Base-by-base conservation (phyloP, 2,888 invertebrate species). In the Tiliacea citrago region DNA sequence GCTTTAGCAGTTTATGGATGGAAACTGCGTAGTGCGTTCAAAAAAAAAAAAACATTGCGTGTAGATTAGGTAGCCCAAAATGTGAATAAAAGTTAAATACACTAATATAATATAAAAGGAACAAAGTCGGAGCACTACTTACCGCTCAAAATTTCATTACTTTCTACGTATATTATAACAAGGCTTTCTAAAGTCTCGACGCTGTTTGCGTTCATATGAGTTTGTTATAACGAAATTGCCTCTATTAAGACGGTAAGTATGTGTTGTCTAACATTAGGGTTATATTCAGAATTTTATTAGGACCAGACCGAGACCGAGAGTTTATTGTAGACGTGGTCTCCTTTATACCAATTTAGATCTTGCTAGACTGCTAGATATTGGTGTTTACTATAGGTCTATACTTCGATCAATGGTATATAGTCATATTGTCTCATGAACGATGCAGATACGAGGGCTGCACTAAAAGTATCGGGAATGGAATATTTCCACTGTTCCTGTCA, bases 181-280 rank as follows among this genome's bases (percentile, higher is more conserved):
- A 79, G 81, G 83, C 79, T 83, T 81, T 81, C 81, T 81, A 83
- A 83, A 83, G 83, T 62, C 82, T 81, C 74, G 58, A 62, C 79
- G 61, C 35, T 81, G 79, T 81, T 83, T 83, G 83, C 69, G 69
- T 79, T 67, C 69, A 75, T 83, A 83, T 79, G 81, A 81, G 81
- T 79, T 83, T 81, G 83, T 81, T 81, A 79, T 74, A 63, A 74
- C 83, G 58, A 81, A 79, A 83, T 79, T 83, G 83, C 83, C 79
- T 74, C 69, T 74, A 82, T 82, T 78, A 79, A 83, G 66, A 76
- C 76, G 47, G 51, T 68, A 78, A 55, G 82, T 82, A 72, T 68
- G 68, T 79, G 68, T 83, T 69, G 47, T 74, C 60, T 83, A 73
- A 83, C 58, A 69, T 69, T 66, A 79, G 47, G 42, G 61, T 35